phyloP scores from a whole-genome alignment of 53 echinoderm and acorn worm species.

The Stichopus horrens region DNA sequence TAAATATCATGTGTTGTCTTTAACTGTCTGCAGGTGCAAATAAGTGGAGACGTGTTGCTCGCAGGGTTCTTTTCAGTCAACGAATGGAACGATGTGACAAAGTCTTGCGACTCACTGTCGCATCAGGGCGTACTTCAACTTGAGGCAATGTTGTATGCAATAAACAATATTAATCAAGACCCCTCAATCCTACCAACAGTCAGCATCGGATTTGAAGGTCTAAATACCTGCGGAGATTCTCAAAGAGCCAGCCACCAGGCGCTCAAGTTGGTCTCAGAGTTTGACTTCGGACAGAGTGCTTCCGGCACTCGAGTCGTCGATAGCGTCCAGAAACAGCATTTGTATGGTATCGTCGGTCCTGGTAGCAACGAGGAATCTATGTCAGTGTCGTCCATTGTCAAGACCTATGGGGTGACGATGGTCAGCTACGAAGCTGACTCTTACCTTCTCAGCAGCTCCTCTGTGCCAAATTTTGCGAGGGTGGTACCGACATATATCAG shows the following conservation, averaged over 20 bases:
- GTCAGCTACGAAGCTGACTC: conserved; percentile 67
- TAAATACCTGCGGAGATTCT: conserved; percentile 66
- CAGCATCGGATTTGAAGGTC: conserved; percentile 67
- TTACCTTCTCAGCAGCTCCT: conserved; percentile 43
- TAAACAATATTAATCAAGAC: conserved; percentile 71
- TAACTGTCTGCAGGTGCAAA: conserved; percentile 51
- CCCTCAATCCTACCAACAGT: conserved; percentile 57
- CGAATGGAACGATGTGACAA: conserved; percentile 27
- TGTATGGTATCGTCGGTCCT: conserved; percentile 81
- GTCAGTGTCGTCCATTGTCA: conserved; percentile 46
- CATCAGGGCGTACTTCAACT: conserved; percentile 66
- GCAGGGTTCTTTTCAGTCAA: conserved; percentile 80
- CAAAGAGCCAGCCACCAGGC: conserved; percentile 64
- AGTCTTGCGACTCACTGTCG: conserved; percentile 53
- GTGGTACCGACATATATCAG: conserved; percentile 58
- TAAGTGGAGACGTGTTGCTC: conserved; percentile 76
- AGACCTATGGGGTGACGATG: conserved; percentile 65
- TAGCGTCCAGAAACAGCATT: conserved; percentile 52
- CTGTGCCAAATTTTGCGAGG: conserved; percentile 67
- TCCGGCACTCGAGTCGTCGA: conserved; percentile 60
- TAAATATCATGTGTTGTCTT: no score
- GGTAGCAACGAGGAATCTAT: conserved; percentile 64
- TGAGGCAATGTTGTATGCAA: conserved; percentile 81
- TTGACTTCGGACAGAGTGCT: conserved; percentile 67
- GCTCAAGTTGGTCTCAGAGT: conserved; percentile 58